Evolutionary conservation across 2,888 invertebrate species (phyloP).

Genomic region (Hymenopus coronatus): DNA sequence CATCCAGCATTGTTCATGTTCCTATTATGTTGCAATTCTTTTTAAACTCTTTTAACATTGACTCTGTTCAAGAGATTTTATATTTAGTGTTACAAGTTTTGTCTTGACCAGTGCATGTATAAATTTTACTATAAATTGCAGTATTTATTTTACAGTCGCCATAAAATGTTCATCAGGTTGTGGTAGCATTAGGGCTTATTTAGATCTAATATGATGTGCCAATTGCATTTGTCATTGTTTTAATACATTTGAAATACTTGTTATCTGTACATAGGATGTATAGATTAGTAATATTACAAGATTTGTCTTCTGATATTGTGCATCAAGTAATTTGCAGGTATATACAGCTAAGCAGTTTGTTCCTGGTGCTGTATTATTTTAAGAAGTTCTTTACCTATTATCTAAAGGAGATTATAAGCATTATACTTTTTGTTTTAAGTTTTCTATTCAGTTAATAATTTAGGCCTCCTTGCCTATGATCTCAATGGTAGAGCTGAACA

Average conservation of each 20-base stretch:
- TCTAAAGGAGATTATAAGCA: background rate
- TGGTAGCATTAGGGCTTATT: background rate
- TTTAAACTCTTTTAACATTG: background rate
- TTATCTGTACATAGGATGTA: background rate
- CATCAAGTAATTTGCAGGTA: background rate
- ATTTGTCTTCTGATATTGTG: background rate
- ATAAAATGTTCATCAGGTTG: background rate
- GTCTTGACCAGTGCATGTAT: background rate
- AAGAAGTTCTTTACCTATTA: background rate
- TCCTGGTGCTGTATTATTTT: background rate
- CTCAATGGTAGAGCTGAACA: background rate
- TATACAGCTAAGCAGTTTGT: background rate
- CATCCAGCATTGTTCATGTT: background rate
- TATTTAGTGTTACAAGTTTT: background rate
- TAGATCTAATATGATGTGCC: background rate
- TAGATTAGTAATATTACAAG: background rate
- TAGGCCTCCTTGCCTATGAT: background rate
- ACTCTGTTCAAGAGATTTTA: background rate
- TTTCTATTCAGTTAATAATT: background rate
- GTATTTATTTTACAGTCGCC: background rate
- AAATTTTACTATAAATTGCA: background rate
- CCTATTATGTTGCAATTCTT: background rate
- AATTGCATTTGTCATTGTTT: background rate
- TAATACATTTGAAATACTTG: background rate
- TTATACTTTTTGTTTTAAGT: background rate